phyloP scores from a whole-genome alignment of 1,140 invertebrate genomes.

The Centruroides sculpturatus region DNA sequence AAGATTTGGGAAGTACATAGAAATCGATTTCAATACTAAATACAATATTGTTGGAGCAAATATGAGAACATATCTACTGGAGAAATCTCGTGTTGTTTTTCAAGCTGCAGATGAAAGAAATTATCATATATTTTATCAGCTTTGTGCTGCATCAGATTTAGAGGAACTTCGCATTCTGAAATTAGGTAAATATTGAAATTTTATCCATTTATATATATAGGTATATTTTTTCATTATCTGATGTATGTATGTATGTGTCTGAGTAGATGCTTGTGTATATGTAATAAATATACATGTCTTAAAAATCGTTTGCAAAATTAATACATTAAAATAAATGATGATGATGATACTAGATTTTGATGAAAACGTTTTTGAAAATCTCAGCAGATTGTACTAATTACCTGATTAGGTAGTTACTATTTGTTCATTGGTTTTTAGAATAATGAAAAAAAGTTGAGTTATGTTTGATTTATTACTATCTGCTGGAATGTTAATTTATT shows the following conservation, averaged over 20 bases:
- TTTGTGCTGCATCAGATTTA: conserved; percentile 56
- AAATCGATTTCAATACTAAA: conserved; percentile 72
- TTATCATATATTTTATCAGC: conserved; percentile 98
- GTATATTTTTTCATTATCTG: no score
- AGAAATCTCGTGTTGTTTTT: conserved; percentile 90
- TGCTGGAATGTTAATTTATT: no score
- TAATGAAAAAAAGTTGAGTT: no score
- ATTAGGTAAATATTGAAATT: conserved; percentile 5
- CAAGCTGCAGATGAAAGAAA: conserved; percentile 85
- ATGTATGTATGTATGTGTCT: background rate
- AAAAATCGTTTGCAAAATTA: no score
- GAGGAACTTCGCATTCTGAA: conserved; percentile 13
- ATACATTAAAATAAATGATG: no score
- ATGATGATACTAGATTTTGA: no score
- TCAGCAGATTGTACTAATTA: no score
- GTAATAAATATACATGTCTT: no score
- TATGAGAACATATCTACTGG: conserved; percentile 94
- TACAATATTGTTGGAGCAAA: conserved; percentile 78
- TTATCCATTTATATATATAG: background rate
- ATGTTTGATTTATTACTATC: no score
- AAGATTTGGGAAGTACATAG: conserved; percentile 80
- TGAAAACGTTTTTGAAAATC: no score
- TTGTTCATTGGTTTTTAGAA: no score
- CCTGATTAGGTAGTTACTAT: no score
- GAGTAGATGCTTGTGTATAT: background rate